phyloP scores from a whole-genome alignment of 2,113 vertebrate genomes.

The Phoxinus phoxinus region DNA sequence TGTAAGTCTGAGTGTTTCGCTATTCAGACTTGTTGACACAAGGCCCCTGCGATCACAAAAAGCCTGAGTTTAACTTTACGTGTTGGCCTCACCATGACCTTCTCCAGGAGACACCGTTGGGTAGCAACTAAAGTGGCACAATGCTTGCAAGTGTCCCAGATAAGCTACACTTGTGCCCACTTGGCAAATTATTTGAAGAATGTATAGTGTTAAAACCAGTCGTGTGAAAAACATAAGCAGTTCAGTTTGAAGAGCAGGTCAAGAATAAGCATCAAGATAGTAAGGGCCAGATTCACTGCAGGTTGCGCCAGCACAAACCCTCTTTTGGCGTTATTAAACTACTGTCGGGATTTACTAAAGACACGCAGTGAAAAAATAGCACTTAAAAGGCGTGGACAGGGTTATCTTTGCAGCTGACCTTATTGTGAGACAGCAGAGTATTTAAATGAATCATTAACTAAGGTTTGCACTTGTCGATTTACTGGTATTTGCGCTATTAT shows the following conservation, averaged over 20 bases:
- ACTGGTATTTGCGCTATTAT: too few species aligned
- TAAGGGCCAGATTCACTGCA: too few species aligned
- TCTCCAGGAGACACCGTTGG: conserved; percentile 30
- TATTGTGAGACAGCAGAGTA: too few species aligned
- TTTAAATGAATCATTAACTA: too few species aligned
- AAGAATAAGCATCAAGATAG: conserved; percentile 2
- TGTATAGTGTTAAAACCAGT: not conserved
- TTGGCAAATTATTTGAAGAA: conserved; percentile 8
- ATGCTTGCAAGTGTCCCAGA: conserved; percentile 1
- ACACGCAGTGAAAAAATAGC: too few species aligned
- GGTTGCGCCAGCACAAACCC: too few species aligned
- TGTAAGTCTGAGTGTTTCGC: conserved; percentile 33
- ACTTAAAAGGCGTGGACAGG: too few species aligned
- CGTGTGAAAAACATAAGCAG: not conserved
- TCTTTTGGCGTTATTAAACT: too few species aligned
- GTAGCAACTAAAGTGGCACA: conserved; percentile 26
- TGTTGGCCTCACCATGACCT: conserved; percentile 39
- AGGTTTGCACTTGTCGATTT: too few species aligned
- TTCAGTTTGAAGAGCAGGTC: not conserved
- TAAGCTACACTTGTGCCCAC: not conserved
- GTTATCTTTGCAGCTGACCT: too few species aligned
- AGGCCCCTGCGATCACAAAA: conserved; percentile 43
- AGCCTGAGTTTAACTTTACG: not conserved
- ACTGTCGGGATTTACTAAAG: too few species aligned
- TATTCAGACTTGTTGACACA: conserved; percentile 51